Evolutionary conservation across 2,113 vertebrate genomes (phyloP).

Genomic region (Perca schrenkii): DNA sequence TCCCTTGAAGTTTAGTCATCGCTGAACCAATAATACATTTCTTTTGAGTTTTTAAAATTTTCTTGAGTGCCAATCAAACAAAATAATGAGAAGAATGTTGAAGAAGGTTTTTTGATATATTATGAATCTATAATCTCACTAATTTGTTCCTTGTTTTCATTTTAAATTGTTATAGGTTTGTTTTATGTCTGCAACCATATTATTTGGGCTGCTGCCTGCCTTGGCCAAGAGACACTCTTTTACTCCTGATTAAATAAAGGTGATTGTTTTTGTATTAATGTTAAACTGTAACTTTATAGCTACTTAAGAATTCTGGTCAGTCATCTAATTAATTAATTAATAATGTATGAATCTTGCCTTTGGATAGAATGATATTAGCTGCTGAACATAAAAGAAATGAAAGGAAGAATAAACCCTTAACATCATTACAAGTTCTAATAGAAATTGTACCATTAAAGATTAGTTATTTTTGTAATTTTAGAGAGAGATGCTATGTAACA

Average conservation of each 20-base stretch:
- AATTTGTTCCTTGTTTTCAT: too few species aligned
- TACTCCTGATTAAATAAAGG: too few species aligned
- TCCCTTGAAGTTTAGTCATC: slow-evolving; percentile 8
- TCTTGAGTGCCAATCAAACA: too few species aligned
- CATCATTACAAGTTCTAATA: neutral
- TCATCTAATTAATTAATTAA: neutral
- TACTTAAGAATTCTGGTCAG: neutral
- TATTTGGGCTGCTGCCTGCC: too few species aligned
- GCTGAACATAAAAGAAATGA: neutral
- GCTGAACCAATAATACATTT: slow-evolving; percentile 3
- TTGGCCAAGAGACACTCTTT: too few species aligned
- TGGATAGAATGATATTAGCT: neutral
- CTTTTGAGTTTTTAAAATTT: neutral
- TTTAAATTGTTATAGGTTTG: too few species aligned
- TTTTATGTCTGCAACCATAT: too few species aligned
- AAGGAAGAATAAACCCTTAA: neutral
- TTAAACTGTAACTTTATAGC: neutral
- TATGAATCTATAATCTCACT: too few species aligned
- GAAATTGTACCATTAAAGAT: too few species aligned
- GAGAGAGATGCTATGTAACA: neutral
- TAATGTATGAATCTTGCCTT: neutral
- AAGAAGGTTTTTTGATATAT: too few species aligned
- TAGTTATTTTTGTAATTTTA: too few species aligned
- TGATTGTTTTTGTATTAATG: neutral
- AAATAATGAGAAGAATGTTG: too few species aligned